phyloP scores from a whole-genome alignment of 2,888 invertebrate genomes.

The Penaeus monodon region DNA sequence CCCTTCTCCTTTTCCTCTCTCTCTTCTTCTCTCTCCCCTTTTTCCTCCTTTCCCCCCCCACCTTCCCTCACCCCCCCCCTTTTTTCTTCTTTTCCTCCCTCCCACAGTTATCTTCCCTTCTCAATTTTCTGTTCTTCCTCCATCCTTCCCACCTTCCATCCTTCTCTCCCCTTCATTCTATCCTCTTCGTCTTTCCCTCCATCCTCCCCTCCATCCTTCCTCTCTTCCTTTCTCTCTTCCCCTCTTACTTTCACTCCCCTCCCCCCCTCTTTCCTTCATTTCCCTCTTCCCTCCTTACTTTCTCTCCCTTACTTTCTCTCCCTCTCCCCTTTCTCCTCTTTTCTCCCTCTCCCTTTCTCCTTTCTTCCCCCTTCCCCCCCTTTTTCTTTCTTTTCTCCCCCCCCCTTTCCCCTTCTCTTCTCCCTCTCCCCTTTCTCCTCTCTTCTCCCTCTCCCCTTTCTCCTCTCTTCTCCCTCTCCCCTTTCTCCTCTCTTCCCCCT shows the following conservation, averaged over 20 bases:
- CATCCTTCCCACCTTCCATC: too few species aligned
- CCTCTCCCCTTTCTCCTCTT: background rate
- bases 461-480: fast-evolving
- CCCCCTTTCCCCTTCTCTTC: background rate
- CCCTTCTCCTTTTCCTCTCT: too few species aligned
- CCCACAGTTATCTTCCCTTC: background rate
- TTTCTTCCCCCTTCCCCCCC: too few species aligned
- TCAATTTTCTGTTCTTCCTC: too few species aligned
- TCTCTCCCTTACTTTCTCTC: background rate
- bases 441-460: too few species aligned
- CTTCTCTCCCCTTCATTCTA: background rate
- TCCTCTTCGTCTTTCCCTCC: too few species aligned
- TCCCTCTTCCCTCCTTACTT: too few species aligned
- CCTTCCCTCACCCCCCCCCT: background rate
- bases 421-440: background rate
- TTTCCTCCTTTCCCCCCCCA: background rate
- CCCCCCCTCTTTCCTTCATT: too few species aligned
- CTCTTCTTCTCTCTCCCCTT: constrained; percentile 3
- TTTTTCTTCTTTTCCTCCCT: background rate
- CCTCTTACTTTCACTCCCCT: too few species aligned
- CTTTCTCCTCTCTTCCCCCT: too few species aligned
- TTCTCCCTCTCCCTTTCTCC: background rate
- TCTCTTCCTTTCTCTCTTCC: too few species aligned
- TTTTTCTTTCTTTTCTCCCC: background rate
- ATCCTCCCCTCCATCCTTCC: too few species aligned